A percentile compares a stretch with the other conserved stretches of the same genome.
phyloP scores from a whole-genome alignment of 2,888 invertebrate species.

The Drosophila quinaria region DNA sequence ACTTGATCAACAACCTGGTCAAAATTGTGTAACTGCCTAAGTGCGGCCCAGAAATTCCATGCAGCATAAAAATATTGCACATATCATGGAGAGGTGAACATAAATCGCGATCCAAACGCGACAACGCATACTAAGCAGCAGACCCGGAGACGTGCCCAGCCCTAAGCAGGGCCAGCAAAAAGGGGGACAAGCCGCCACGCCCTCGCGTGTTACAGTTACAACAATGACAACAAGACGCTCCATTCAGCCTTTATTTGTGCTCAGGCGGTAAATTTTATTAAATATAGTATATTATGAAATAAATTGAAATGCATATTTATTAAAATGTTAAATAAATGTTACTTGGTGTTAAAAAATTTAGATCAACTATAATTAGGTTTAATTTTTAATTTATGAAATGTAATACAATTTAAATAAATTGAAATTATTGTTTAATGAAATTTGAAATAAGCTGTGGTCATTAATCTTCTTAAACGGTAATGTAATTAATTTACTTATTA shows the following conservation, averaged over 20 bases:
- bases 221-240: constrained; percentile 2
- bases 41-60: constrained; percentile 42
- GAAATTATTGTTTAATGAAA: neutral
- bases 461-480: neutral
- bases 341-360: neutral
- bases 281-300: constrained; percentile 22
- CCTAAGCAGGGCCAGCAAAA: constrained; percentile 18
- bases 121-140: constrained; percentile 62
- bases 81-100: constrained; percentile 57
- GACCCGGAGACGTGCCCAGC: constrained; percentile 52
- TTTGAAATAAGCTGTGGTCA: neutral
- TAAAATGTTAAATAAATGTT: neutral
- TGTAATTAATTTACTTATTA: neutral
- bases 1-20: constrained; percentile 17
- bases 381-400: constrained; percentile 10
- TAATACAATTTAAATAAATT: constrained; percentile 12
- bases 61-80: constrained; percentile 71
- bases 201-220: constrained; percentile 19
- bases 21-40: constrained; percentile 42
- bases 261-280: constrained; percentile 6
- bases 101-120: constrained; percentile 46
- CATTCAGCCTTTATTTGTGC: constrained; percentile 35
- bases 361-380: neutral
- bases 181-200: constrained; percentile 12
- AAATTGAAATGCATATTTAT: neutral